These are phyloP conservation scores for Acropora yongei DNA, from an alignment of 64 coral and sea anemone genomes.

Conservation along the genomic window DNA sequence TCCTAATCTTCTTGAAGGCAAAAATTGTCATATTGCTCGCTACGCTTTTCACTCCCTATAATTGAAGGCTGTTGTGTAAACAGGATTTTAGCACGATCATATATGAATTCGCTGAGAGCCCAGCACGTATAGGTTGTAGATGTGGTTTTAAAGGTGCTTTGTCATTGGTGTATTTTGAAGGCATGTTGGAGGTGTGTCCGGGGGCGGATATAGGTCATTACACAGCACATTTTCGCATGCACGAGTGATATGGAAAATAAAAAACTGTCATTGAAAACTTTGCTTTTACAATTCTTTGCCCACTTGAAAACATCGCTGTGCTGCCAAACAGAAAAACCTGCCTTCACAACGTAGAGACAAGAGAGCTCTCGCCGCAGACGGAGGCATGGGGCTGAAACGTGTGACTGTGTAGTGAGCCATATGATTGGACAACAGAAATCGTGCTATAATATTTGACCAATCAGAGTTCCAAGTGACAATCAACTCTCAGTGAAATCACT, in stretches of 20 bases:
- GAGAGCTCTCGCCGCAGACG: background rate
- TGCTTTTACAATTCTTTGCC: background rate
- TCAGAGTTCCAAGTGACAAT: slow-evolving; percentile 15
- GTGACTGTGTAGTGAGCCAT: background rate
- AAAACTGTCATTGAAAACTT: no score
- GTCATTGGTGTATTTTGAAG: slow-evolving; percentile 35
- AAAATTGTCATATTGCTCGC: background rate
- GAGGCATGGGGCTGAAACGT: background rate
- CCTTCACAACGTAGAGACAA: background rate
- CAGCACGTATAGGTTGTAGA: background rate
- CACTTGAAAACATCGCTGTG: background rate
- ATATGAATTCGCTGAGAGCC: background rate
- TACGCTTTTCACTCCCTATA: background rate
- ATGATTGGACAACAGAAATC: slow-evolving; percentile 8
- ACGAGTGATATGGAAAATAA: background rate
- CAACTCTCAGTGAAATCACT: slow-evolving; percentile 28
- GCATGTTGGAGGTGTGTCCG: slow-evolving; percentile 31
- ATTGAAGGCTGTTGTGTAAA: background rate
- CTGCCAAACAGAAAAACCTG: background rate
- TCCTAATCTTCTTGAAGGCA: background rate
- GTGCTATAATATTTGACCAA: slow-evolving; percentile 18
- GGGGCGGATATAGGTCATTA: background rate
- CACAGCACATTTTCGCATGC: background rate
- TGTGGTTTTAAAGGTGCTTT: background rate
- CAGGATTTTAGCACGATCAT: background rate